Evolutionary conservation across 2,113 vertebrate genomes (phyloP).

Genomic region (Orthonyx spaldingii): DNA sequence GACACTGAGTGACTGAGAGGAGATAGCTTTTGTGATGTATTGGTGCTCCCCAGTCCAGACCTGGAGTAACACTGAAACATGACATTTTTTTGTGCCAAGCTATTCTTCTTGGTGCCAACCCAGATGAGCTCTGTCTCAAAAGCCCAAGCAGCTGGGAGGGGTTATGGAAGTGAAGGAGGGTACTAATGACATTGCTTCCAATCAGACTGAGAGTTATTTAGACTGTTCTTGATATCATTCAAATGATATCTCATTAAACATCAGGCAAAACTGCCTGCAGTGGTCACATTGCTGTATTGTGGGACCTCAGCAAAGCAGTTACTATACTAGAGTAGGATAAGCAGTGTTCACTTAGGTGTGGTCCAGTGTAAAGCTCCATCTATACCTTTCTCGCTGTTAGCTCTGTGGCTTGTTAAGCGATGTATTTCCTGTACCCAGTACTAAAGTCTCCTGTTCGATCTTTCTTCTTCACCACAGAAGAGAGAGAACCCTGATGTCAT

Average conservation of each 20-base stretch:
- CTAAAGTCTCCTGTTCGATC: not conserved
- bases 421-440: not conserved
- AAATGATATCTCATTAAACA: not conserved
- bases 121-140: not conserved
- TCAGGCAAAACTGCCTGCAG: not conserved
- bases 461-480: not conserved
- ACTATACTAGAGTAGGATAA: not conserved
- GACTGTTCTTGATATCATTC: not conserved
- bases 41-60: not conserved
- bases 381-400: not conserved
- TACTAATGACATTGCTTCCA: not conserved
- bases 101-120: not conserved
- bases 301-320: not conserved
- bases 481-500: not conserved
- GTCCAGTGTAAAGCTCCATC: not conserved
- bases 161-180: not conserved
- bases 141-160: not conserved
- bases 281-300: not conserved
- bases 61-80: not conserved
- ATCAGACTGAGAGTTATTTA: not conserved
- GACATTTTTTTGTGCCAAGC: not conserved
- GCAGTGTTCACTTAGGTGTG: not conserved
- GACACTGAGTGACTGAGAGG: too few relatives aligned
- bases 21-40: not conserved
- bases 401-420: not conserved